These are phyloP conservation scores for Columba livia DNA, from an alignment of 2,113 vertebrate genomes.

Conservation along the genomic window DNA sequence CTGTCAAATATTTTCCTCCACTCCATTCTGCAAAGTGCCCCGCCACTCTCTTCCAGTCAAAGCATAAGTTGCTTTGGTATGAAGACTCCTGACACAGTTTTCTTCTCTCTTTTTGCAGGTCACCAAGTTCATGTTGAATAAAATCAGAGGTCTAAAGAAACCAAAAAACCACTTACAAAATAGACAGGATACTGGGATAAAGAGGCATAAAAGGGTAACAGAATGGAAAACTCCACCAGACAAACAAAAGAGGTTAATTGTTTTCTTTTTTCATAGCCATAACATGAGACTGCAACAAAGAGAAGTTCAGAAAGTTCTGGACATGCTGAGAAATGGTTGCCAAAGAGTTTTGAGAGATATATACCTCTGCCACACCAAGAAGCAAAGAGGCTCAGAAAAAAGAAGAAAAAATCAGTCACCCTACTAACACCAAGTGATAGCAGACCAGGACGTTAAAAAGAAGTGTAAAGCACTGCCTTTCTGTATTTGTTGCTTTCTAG, in stretches of 20 bases:
- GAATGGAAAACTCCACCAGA: not conserved
- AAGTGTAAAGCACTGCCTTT: not conserved
- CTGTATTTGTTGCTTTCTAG: not conserved
- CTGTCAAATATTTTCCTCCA: not conserved
- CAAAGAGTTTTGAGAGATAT: not conserved
- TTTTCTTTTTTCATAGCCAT: not conserved
- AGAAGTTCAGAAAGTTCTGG: not conserved
- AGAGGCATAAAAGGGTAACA: not conserved
- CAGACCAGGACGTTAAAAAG: not conserved
- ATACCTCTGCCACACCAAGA: not conserved
- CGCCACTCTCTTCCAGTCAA: not conserved
- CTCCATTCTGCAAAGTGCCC: not conserved
- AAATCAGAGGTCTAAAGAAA: fast-evolving
- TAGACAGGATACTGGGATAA: not conserved
- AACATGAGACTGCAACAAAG: not conserved
- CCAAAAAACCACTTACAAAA: not conserved
- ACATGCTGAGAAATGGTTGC: not conserved
- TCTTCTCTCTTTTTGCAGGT: not conserved
- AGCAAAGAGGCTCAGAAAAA: not conserved
- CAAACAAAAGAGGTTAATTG: not conserved
- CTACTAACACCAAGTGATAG: not conserved
- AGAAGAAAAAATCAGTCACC: not conserved
- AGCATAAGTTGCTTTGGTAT: not conserved
- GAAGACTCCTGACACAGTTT: not conserved
- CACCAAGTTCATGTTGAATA: not conserved